Percentiles rank a stretch among this genome's conserved stretches.
Evolutionary conservation across 2,113 vertebrate species (phyloP).

Genomic region (Heterochromis multidens): DNA sequence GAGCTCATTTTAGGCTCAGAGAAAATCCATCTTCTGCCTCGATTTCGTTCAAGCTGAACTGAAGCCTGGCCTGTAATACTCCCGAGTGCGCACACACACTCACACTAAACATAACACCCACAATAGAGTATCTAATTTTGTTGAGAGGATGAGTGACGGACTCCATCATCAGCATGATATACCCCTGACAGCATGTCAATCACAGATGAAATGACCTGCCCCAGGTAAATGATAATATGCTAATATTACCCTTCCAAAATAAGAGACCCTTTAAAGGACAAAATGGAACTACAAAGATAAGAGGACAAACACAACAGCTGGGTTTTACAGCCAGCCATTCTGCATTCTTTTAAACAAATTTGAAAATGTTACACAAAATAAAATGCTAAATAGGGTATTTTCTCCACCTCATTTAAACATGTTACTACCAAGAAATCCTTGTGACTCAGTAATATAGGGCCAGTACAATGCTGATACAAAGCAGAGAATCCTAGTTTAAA

Average conservation of each 20-base stretch:
- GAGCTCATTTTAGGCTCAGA: not conserved
- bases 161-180: conserved; percentile 34
- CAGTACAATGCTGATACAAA: no score
- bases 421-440: no score
- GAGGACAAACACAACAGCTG: not conserved
- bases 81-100: not conserved
- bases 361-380: not conserved
- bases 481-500: no score
- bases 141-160: conserved; percentile 32
- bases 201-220: conserved; percentile 21
- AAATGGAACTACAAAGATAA: not conserved
- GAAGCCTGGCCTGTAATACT: not conserved
- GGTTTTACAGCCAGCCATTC: not conserved
- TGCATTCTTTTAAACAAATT: not conserved
- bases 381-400: no score
- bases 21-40: not conserved
- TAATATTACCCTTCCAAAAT: conserved; percentile 35
- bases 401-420: no score
- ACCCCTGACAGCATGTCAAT: conserved; percentile 32
- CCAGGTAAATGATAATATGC: conserved; percentile 22
- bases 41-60: not conserved
- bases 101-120: not conserved
- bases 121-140: conserved; percentile 21
- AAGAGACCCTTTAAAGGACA: conserved; percentile 8
- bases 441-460: no score